Evolutionary conservation across 2,797 vertebrate species (phyloP).

Genomic region (Lacerta bilineata): DNA sequence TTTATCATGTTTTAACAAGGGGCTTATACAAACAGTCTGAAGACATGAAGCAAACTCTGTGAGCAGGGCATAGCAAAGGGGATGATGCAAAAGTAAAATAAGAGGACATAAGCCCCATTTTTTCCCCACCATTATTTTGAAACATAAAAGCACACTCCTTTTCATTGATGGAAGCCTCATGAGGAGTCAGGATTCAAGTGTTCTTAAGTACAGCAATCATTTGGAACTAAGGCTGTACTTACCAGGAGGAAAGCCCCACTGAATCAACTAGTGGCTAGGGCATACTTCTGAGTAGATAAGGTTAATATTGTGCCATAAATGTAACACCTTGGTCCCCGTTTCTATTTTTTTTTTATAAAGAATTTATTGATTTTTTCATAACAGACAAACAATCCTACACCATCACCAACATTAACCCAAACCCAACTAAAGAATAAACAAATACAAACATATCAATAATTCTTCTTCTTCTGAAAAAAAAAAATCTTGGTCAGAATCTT

Average conservation of each 20-base stretch:
- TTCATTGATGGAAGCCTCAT: not conserved
- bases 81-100: not conserved
- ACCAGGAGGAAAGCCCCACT: too few relatives aligned
- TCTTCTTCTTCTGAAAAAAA: too few relatives aligned
- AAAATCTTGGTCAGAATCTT: too few relatives aligned
- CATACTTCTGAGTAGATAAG: too few relatives aligned
- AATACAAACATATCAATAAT: too few relatives aligned
- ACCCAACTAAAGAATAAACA: too few relatives aligned
- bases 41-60: not conserved
- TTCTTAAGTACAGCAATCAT: not conserved
- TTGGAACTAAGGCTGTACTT: too few relatives aligned
- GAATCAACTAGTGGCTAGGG: too few relatives aligned
- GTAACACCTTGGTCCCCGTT: not conserved
- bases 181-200: not conserved
- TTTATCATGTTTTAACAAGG: not conserved
- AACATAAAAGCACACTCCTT: constrained; percentile 32
- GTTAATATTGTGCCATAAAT: not conserved
- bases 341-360: too few relatives aligned
- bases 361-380: too few relatives aligned
- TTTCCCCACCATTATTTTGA: constrained; percentile 39
- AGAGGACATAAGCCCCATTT: constrained; percentile 23
- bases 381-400: too few relatives aligned
- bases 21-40: not conserved
- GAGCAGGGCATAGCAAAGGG: not conserved
- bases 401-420: too few relatives aligned